Evolutionary conservation across 2,113 vertebrate genomes (phyloP).

Genomic region (Larimichthys crocea): DNA sequence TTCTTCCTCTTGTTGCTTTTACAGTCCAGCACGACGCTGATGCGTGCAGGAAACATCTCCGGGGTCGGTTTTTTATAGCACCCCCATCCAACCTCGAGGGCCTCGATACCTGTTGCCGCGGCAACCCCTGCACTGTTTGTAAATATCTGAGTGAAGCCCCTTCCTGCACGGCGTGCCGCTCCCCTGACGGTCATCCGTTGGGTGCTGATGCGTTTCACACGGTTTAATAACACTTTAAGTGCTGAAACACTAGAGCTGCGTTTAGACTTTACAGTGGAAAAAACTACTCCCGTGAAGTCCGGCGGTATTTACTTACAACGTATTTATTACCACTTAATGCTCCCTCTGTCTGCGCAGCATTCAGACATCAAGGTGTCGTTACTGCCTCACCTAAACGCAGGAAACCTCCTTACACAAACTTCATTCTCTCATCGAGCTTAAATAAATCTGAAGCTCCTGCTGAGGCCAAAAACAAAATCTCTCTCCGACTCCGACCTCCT

Average conservation of each 20-base stretch:
- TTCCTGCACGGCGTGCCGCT: slow-evolving; percentile 24
- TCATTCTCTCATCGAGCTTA: slow-evolving; percentile 25
- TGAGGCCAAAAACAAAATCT: slow-evolving; percentile 8
- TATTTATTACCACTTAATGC: slow-evolving; percentile 14
- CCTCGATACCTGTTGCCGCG: slow-evolving; percentile 59
- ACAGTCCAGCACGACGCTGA: slow-evolving; percentile 37
- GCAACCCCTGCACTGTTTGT: slow-evolving; percentile 71
- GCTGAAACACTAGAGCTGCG: slow-evolving; percentile 15
- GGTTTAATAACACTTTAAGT: slow-evolving; percentile 18
- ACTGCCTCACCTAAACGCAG: neutral
- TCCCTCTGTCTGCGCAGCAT: neutral
- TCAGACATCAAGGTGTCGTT: neutral
- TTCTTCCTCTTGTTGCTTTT: slow-evolving; percentile 81
- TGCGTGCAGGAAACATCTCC: slow-evolving; percentile 63
- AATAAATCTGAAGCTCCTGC: neutral
- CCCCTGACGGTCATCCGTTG: slow-evolving; percentile 20
- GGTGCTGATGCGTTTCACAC: slow-evolving; percentile 41
- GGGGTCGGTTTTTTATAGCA: slow-evolving; percentile 55
- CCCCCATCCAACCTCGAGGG: slow-evolving; percentile 50
- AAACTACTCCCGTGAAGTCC: neutral
- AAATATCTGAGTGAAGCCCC: slow-evolving; percentile 60
- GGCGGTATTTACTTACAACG: slow-evolving; percentile 8
- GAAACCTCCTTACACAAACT: neutral
- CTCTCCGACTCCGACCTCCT: slow-evolving; percentile 33
- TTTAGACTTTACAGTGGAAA: slow-evolving; percentile 42